Conservation (phyloP, 2,113 vertebrate species). For the Seriola quinqueradiata region DNA sequence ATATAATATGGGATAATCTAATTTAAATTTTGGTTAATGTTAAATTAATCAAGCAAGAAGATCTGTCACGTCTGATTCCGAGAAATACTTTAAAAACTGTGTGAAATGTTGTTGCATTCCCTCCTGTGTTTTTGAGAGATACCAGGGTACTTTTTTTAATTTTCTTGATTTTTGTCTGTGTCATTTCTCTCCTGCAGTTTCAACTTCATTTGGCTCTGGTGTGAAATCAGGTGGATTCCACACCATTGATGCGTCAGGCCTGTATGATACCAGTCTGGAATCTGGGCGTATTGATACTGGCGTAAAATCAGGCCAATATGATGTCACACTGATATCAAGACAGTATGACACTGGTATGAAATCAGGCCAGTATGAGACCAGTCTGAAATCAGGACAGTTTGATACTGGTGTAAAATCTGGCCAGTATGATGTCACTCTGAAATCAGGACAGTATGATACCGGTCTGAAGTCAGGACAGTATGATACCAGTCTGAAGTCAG, state of each 20-base stretch:
- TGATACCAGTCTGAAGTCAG: constrained; percentile 8
- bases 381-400: constrained; percentile 38
- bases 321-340: constrained; percentile 26
- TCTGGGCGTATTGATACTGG: constrained; percentile 37
- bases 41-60: too few relatives aligned
- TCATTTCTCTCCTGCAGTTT: constrained; percentile 50
- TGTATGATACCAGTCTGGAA: constrained; percentile 45
- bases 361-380: constrained; percentile 19
- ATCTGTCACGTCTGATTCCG: background rate
- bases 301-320: constrained; percentile 34
- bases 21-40: too few relatives aligned
- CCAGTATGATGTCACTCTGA: constrained; percentile 38
- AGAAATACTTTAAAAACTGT: background rate
- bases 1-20: background rate
- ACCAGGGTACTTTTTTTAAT: background rate
- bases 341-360: constrained; percentile 41
- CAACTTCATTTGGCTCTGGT: constrained; percentile 52
- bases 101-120: background rate
- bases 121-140: background rate
- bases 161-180: background rate
- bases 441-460: constrained; percentile 16
- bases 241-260: constrained; percentile 50
- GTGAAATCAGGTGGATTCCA: constrained; percentile 52
- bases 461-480: constrained; percentile 7
- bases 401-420: constrained; percentile 39